Evolutionary conservation across 1,140 invertebrate species (phyloP).

Genomic region (Drosophila insularis): DNA sequence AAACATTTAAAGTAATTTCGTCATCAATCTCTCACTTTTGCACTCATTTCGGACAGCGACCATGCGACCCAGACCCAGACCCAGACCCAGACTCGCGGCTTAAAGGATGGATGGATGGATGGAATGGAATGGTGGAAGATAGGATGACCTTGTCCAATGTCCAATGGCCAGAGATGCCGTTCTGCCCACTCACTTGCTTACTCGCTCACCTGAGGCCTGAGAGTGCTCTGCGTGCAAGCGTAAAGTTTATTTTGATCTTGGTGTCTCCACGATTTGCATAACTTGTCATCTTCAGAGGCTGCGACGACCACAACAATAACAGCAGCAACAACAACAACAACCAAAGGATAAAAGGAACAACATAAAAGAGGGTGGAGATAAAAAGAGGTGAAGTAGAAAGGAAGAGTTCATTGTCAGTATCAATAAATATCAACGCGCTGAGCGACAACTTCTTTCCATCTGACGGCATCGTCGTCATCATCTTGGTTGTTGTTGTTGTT

Average conservation of each 20-base stretch:
- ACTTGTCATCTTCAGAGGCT: conserved; percentile 68
- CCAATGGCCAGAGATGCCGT: conserved; percentile 38
- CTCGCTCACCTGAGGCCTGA: conserved; percentile 39
- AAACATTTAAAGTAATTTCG: conserved; percentile 79
- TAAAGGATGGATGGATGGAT: neutral
- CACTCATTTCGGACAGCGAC: conserved; percentile 69
- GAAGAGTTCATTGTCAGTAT: conserved; percentile 76
- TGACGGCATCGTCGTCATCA: conserved; percentile 16
- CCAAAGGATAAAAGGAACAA: neutral
- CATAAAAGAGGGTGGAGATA: conserved; percentile 2
- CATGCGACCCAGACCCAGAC: neutral
- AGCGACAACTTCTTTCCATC: conserved; percentile 71
- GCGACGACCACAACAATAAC: neutral
- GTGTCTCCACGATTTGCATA: conserved; percentile 79
- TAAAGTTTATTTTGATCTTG: conserved; percentile 80
- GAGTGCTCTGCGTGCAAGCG: conserved; percentile 42
- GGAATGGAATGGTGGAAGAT: too few relatives aligned
- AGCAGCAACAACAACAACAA: too few relatives aligned
- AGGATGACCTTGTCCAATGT: conserved; percentile 61
- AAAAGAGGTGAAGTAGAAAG: conserved; percentile 5
- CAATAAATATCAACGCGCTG: conserved; percentile 76
- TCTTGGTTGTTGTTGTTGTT: neutral
- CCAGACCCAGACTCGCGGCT: neutral
- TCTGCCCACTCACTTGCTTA: conserved; percentile 63
- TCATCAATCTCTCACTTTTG: conserved; percentile 82